A percentile compares a stretch with the other conserved stretches of the same genome.
These are phyloP conservation scores for Mechanitis mazaeus DNA, from an alignment of 2,888 invertebrate species.

Conservation along the genomic window DNA sequence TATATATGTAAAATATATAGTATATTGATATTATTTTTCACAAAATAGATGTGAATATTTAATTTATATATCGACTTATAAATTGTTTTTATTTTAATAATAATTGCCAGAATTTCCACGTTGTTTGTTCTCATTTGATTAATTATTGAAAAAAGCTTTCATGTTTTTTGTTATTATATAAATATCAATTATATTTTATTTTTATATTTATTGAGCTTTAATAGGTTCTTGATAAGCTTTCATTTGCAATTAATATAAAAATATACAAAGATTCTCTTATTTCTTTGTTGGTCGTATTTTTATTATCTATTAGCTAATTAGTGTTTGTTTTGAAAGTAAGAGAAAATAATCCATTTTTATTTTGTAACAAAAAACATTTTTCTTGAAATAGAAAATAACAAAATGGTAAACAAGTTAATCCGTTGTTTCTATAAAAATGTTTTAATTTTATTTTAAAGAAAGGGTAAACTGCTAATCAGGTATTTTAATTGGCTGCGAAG, in stretches of 20 bases:
- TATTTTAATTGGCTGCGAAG: constrained; percentile 29
- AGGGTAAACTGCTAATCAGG: constrained; percentile 26
- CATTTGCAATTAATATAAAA: background rate
- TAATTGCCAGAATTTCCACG: too few relatives aligned
- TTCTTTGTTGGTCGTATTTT: background rate
- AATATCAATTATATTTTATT: too few relatives aligned
- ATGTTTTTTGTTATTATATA: too few relatives aligned
- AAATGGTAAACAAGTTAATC: constrained; percentile 30
- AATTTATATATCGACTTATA: too few relatives aligned
- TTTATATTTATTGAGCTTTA: too few relatives aligned
- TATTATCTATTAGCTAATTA: constrained; percentile 17
- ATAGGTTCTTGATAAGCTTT: background rate
- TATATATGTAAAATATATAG: too few relatives aligned
- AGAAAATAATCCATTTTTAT: background rate
- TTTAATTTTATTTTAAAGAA: constrained; percentile 20
- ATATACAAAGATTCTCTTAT: background rate
- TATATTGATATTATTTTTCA: too few relatives aligned
- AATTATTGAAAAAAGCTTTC: too few relatives aligned
- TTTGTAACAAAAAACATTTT: constrained; percentile 5
- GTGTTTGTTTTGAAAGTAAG: constrained; percentile 7
- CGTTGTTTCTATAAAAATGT: constrained; percentile 19
- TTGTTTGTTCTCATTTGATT: too few relatives aligned
- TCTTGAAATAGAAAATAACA: constrained; percentile 14
- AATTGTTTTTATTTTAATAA: too few relatives aligned
- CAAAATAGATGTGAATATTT: too few relatives aligned